A percentile compares a stretch with the other conserved stretches of the same genome.
Evolutionary conservation across 2,113 vertebrate species (phyloP).

Genomic region (Tiliqua scincoides): DNA sequence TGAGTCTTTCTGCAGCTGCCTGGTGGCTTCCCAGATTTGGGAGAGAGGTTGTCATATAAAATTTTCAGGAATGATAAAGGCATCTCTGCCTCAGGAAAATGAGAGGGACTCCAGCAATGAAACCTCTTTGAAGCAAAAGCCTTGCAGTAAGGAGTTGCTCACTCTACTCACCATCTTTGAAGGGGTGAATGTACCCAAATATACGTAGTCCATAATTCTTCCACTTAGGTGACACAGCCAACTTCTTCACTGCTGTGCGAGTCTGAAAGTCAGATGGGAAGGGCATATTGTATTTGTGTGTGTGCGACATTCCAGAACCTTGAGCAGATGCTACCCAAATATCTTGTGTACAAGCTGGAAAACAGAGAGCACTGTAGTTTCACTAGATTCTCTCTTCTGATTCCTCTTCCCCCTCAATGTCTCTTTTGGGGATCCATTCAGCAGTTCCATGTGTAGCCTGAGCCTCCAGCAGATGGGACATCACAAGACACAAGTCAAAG

Average conservation of each 20-base stretch:
- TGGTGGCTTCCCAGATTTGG: not conserved
- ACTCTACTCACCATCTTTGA: constrained; percentile 88
- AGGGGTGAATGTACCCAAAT: constrained; percentile 96
- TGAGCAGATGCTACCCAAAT: not conserved
- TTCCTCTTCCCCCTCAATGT: not conserved
- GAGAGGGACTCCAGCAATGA: not conserved
- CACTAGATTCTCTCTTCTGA: not conserved
- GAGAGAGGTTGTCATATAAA: accelerated
- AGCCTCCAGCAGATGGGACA: not conserved
- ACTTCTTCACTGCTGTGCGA: constrained; percentile 91
- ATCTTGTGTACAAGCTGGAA: not conserved
- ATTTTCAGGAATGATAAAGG: not conserved
- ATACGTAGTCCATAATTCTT: constrained; percentile 97
- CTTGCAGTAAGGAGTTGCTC: not conserved
- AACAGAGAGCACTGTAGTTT: not conserved
- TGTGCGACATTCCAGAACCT: accelerated
- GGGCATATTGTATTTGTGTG: accelerated
- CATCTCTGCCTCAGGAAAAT: not conserved
- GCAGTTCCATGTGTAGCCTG: not conserved
- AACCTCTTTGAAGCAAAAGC: not conserved
- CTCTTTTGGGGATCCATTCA: not conserved
- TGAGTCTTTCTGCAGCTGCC: not conserved
- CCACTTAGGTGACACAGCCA: constrained; percentile 97
- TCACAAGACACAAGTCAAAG: not conserved
- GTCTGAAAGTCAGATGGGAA: constrained; percentile 72